phyloP scores from a whole-genome alignment of 2,797 vertebrate genomes.

The Syngnathus rostellatus region DNA sequence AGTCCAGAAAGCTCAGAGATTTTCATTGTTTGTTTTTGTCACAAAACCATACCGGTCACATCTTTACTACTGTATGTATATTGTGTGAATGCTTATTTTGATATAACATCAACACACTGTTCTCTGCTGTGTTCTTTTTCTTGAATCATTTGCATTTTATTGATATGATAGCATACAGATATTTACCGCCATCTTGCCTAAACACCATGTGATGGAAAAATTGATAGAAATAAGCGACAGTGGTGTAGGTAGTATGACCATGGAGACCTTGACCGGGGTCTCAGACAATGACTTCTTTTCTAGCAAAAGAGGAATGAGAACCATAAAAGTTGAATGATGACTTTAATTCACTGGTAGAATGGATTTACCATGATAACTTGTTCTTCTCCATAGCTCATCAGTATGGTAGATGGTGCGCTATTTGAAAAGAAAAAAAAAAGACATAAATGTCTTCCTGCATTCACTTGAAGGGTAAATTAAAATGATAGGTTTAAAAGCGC shows the following conservation, averaged over 20 bases:
- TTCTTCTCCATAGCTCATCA: slow-evolving; percentile 19
- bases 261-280: slow-evolving; percentile 30
- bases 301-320: slow-evolving; percentile 50
- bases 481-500: slow-evolving; percentile 5
- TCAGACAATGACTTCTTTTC: slow-evolving; percentile 43
- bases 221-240: slow-evolving; percentile 23
- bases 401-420: slow-evolving; percentile 1
- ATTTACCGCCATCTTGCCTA: slow-evolving; percentile 5
- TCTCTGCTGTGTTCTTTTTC: not conserved
- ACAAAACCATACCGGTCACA: not conserved
- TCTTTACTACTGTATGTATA: not conserved
- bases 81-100: not conserved
- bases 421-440: slow-evolving; percentile 1
- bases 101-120: not conserved
- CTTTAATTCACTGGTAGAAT: slow-evolving; percentile 55
- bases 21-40: no score
- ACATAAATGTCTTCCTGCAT: slow-evolving; percentile 12
- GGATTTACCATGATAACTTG: slow-evolving; percentile 16
- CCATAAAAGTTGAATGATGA: slow-evolving; percentile 45
- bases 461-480: slow-evolving; percentile 17
- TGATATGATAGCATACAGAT: not conserved
- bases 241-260: not conserved
- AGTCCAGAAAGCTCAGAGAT: not conserved
- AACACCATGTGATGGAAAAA: slow-evolving; percentile 19
- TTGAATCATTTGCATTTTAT: not conserved